Conservation (phyloP, 1,140 invertebrate species). For the Pseudomyrmex pallidus region DNA sequence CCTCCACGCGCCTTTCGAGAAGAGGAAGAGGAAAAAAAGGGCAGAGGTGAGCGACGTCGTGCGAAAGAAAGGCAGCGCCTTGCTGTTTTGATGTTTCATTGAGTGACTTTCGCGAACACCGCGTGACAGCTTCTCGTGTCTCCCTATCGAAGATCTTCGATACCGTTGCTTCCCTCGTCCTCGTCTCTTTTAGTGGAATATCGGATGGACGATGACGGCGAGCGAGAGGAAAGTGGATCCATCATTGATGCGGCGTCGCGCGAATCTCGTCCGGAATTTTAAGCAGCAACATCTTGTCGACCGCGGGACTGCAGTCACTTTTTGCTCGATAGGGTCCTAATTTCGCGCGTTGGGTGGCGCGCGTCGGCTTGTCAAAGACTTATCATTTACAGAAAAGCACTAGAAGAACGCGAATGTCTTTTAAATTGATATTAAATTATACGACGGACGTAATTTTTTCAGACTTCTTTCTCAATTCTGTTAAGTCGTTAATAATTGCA, state of each 20-base stretch:
- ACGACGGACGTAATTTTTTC: background rate
- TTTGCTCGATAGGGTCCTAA: slow-evolving; percentile 77
- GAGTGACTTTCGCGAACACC: slow-evolving; percentile 73
- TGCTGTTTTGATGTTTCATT: slow-evolving; percentile 77
- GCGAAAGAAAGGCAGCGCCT: slow-evolving; percentile 50
- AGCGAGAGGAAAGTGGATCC: slow-evolving; percentile 72
- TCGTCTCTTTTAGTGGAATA: slow-evolving; percentile 58
- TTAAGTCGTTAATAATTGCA: background rate
- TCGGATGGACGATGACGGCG: slow-evolving; percentile 63
- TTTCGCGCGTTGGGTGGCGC: slow-evolving; percentile 81
- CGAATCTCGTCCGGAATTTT: slow-evolving; percentile 78
- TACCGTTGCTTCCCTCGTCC: slow-evolving; percentile 40
- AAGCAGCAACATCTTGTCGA: slow-evolving; percentile 78
- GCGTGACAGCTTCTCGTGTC: slow-evolving; percentile 77
- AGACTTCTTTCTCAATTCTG: background rate
- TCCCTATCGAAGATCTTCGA: slow-evolving; percentile 67
- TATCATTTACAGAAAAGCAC: slow-evolving; percentile 18
- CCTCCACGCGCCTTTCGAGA: slow-evolving; percentile 23
- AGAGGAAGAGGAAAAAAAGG: slow-evolving; percentile 23
- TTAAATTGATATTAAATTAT: slow-evolving; percentile 14
- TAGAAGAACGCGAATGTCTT: background rate
- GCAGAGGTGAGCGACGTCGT: slow-evolving; percentile 16
- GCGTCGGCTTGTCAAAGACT: slow-evolving; percentile 78
- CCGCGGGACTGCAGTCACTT: slow-evolving; percentile 71
- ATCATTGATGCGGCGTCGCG: slow-evolving; percentile 80